Percentiles rank a stretch among this genome's conserved stretches.
Evolutionary conservation across 2,888 invertebrate genomes (phyloP).

Genomic region (Cenopis cana): DNA sequence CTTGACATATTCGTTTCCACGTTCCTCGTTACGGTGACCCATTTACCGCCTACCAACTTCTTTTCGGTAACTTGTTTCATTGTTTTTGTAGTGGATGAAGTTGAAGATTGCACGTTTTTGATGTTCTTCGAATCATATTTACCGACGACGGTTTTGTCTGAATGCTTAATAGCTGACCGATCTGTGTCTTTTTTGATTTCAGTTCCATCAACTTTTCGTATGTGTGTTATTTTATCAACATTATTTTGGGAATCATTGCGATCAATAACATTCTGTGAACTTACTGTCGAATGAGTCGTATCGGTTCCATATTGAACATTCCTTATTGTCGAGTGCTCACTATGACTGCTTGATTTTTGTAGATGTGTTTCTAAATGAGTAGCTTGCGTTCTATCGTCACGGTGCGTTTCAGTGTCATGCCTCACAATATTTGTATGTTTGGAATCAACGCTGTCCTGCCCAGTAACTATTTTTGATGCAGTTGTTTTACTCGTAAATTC

Average conservation of each 20-base stretch:
- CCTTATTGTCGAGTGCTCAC: slow-evolving; percentile 56
- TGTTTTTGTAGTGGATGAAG: slow-evolving; percentile 80
- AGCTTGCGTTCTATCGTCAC: slow-evolving; percentile 55
- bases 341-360: slow-evolving; percentile 57
- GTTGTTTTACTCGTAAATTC: slow-evolving; percentile 70
- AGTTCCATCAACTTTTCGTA: slow-evolving; percentile 59
- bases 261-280: slow-evolving; percentile 56
- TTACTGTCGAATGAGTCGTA: slow-evolving; percentile 55
- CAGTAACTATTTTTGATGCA: slow-evolving; percentile 63
- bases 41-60: slow-evolving; percentile 80
- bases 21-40: slow-evolving; percentile 84
- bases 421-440: slow-evolving; percentile 60
- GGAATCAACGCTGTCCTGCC: slow-evolving; percentile 52
- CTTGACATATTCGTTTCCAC: slow-evolving; percentile 87
- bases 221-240: slow-evolving; percentile 75
- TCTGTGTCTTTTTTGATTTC: slow-evolving; percentile 56
- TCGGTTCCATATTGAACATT: slow-evolving; percentile 59
- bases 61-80: slow-evolving; percentile 85
- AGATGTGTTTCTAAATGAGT: slow-evolving; percentile 58
- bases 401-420: slow-evolving; percentile 54
- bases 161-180: slow-evolving; percentile 58
- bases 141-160: slow-evolving; percentile 60
- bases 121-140: slow-evolving; percentile 65
- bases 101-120: slow-evolving; percentile 56
- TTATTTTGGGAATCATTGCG: slow-evolving; percentile 66